phyloP scores from a whole-genome alignment of 2,888 invertebrate species.

The Nephrotoma appendiculata region DNA sequence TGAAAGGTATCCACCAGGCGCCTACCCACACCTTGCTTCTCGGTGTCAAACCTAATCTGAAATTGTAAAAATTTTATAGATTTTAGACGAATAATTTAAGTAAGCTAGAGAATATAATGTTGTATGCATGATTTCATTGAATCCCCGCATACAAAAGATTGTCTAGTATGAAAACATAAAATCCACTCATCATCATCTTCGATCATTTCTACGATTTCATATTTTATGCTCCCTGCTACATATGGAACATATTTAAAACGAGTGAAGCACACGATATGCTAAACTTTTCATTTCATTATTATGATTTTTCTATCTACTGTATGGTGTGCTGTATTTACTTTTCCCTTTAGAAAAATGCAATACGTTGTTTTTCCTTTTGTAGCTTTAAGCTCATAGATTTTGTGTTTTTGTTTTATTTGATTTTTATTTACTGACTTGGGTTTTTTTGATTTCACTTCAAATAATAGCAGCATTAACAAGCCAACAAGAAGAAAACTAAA shows the following conservation, averaged over 20 bases:
- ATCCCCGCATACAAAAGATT: not conserved
- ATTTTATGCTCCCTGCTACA: not conserved
- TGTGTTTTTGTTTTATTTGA: not conserved
- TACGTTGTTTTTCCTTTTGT: not conserved
- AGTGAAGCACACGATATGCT: not conserved
- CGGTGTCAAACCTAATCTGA: slow-evolving; percentile 51
- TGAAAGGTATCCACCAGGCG: slow-evolving; percentile 77
- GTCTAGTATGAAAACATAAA: not conserved
- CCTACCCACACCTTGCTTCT: slow-evolving; percentile 67
- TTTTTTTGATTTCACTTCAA: not conserved
- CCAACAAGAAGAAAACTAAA: not conserved
- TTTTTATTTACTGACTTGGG: not conserved
- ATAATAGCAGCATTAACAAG: not conserved
- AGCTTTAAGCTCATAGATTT: not conserved
- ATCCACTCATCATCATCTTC: not conserved
- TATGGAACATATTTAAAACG: not conserved
- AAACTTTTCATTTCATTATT: not conserved
- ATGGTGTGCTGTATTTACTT: not conserved
- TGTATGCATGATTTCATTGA: not conserved
- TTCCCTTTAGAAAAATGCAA: not conserved
- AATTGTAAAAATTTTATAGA: slow-evolving; percentile 3
- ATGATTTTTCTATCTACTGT: not conserved
- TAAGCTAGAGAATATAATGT: no score
- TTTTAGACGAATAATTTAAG: not conserved
- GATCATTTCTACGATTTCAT: not conserved